Percentiles rank a stretch among this genome's conserved stretches.
Conservation (phyloP, 2,888 invertebrate genomes). For the Acronicta psi region DNA sequence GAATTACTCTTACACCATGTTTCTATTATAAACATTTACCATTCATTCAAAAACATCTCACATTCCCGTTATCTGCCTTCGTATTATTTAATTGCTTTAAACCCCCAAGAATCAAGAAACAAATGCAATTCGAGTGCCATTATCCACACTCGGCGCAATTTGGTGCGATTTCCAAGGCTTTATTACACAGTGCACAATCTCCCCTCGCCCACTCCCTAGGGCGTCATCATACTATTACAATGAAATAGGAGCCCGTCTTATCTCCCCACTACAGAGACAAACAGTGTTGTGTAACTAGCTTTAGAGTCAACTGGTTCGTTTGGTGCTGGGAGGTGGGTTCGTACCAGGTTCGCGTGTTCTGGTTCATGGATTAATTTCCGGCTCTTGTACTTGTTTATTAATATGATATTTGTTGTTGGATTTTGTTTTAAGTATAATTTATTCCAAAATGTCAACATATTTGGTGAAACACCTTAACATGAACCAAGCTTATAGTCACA, state of each 20-base stretch:
- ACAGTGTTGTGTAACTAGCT: slow-evolving; percentile 63
- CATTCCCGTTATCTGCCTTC: slow-evolving; percentile 22
- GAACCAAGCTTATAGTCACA: no score
- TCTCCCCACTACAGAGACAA: slow-evolving; percentile 70
- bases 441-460: no score
- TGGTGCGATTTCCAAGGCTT: slow-evolving; percentile 47
- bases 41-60: slow-evolving; percentile 5
- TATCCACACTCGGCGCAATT: slow-evolving; percentile 48
- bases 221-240: slow-evolving; percentile 81
- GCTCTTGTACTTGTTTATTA: slow-evolving; percentile 10
- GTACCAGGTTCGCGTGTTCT: slow-evolving; percentile 15
- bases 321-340: slow-evolving; percentile 3
- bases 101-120: slow-evolving; percentile 41
- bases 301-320: slow-evolving; percentile 23
- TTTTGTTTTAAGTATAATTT: background rate
- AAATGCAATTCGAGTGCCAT: slow-evolving; percentile 53
- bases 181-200: slow-evolving; percentile 46
- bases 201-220: slow-evolving; percentile 60
- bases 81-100: slow-evolving; percentile 40
- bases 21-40: slow-evolving; percentile 8
- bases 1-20: background rate
- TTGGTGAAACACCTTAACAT: no score
- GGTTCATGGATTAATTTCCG: slow-evolving; percentile 22
- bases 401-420: slow-evolving; percentile 5
- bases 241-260: slow-evolving; percentile 78